Evolutionary conservation across 2,113 vertebrate species (phyloP), one percentile per base, ranked within the genome.

Genomic region (Callipepla squamata): DNA sequence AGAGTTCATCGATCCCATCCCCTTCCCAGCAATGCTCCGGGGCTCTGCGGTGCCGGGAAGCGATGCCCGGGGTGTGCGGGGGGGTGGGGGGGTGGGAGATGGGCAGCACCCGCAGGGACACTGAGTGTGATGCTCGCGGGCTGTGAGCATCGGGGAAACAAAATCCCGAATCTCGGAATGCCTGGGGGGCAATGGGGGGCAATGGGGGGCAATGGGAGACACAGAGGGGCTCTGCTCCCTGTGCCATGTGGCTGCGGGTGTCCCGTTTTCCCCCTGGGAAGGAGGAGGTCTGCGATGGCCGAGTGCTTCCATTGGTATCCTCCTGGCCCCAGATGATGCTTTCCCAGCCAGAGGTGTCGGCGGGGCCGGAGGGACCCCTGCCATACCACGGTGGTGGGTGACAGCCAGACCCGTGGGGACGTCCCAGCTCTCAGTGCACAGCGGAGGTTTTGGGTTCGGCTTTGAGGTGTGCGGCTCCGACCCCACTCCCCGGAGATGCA

Each of bases 231-330:
- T 57, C 38, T 4, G 62, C 13, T 28, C 25, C 61, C 74, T 18
- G 7, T 0, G 4, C 77, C 16, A 26, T 38, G 9, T 40, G 15
- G 38, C 40, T 2, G 0, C 2, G 69, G 86, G 79, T 0, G 0
- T 38, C 22, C 55, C 50, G 5, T 23, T 51, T 45, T 32, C 25
- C 34, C 17, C 25, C 51, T 15, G 2, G 80, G 34, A 72, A 68
- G 55, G 79, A 20, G 26, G 47, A 9, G 17, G 25, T 23, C 16
- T 28, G 34, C 23, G 11, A 5, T 10, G 13, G 20, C 26, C 2
- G 6, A n/a, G 53, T n/a, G 48, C 28, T 70, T 38, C 30, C 51
- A 1, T 25, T 32, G 4, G 20, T 11, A 8, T 13, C 36, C 32
- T 63, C 51, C 67, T 79, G 47, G 14, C 45, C 67, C 2, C 44